Conservation (phyloP, 2,797 vertebrate genomes). For the Gallinago stenura region DNA sequence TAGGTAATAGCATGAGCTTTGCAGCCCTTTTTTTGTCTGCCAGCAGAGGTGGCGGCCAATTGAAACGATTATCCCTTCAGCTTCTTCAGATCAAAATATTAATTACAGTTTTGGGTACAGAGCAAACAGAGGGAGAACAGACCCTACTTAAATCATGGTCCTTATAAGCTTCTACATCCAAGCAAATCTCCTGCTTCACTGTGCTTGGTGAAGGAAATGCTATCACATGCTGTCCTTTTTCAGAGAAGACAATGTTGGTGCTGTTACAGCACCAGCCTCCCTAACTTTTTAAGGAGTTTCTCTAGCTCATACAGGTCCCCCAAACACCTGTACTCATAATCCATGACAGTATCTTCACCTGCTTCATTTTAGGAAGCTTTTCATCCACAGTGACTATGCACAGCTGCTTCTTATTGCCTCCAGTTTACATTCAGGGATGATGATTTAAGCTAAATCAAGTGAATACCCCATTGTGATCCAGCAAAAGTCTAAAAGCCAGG, state of each 20-base stretch:
- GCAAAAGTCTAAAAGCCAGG: background rate
- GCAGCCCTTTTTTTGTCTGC: background rate
- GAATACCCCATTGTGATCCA: background rate
- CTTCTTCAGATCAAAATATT: background rate
- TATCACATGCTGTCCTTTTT: background rate
- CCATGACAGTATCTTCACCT: background rate
- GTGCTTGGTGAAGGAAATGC: background rate
- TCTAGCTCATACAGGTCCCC: background rate
- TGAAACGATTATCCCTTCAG: background rate
- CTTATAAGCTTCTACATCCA: background rate
- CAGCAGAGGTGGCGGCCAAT: background rate
- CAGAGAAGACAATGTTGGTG: background rate
- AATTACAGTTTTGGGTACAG: background rate
- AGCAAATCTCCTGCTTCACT: background rate
- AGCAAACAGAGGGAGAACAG: background rate
- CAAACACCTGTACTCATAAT: background rate
- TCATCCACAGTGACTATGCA: background rate
- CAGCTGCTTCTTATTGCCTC: background rate
- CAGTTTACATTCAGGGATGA: background rate
- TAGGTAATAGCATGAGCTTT: background rate
- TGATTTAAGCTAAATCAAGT: background rate
- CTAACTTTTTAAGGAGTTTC: background rate
- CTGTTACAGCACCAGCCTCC: background rate
- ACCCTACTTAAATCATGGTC: background rate
- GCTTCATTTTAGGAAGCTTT: background rate